Percentiles rank a stretch among this genome's conserved stretches.
phyloP scores from a whole-genome alignment of 2,113 vertebrate genomes.

The Mesoclemmys tuberculata region DNA sequence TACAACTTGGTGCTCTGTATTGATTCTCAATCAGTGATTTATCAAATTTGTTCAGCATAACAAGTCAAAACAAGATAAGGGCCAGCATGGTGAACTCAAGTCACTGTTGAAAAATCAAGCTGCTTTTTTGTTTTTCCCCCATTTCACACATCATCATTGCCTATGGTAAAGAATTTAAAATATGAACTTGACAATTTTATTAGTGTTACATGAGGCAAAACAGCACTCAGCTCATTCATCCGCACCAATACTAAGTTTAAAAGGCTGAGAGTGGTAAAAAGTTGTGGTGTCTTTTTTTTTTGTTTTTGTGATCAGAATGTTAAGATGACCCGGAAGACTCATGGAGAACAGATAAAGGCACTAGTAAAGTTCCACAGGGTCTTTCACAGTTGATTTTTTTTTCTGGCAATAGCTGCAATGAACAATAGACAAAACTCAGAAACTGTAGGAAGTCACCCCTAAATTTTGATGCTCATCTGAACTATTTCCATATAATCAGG shows the following conservation, averaged over 20 bases:
- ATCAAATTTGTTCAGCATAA: slow-evolving; percentile 51
- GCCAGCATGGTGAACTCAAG: background rate
- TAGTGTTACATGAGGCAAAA: background rate
- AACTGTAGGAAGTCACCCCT: slow-evolving; percentile 66
- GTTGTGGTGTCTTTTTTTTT: background rate
- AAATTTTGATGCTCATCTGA: slow-evolving; percentile 71
- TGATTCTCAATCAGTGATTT: slow-evolving; percentile 21
- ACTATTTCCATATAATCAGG: slow-evolving; percentile 72
- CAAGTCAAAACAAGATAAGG: slow-evolving; percentile 21
- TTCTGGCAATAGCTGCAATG: slow-evolving; percentile 39
- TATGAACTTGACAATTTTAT: slow-evolving; percentile 43
- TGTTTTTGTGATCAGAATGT: background rate
- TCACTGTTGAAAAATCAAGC: slow-evolving; percentile 40
- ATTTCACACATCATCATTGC: slow-evolving; percentile 35
- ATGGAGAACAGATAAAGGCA: slow-evolving; percentile 55
- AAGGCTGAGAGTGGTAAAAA: slow-evolving; percentile 33
- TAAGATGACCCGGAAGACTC: slow-evolving; percentile 60
- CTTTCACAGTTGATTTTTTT: slow-evolving; percentile 47
- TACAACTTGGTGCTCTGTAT: slow-evolving; percentile 29
- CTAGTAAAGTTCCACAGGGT: slow-evolving; percentile 40
- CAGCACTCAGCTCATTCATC: background rate
- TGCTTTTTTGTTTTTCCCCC: background rate
- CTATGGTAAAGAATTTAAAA: slow-evolving; percentile 27
- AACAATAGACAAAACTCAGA: slow-evolving; percentile 64
- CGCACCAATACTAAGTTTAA: slow-evolving; percentile 42